These are phyloP conservation scores for Fregetta grallaria DNA, from an alignment of 2,113 vertebrate species.

Conservation along the genomic window DNA sequence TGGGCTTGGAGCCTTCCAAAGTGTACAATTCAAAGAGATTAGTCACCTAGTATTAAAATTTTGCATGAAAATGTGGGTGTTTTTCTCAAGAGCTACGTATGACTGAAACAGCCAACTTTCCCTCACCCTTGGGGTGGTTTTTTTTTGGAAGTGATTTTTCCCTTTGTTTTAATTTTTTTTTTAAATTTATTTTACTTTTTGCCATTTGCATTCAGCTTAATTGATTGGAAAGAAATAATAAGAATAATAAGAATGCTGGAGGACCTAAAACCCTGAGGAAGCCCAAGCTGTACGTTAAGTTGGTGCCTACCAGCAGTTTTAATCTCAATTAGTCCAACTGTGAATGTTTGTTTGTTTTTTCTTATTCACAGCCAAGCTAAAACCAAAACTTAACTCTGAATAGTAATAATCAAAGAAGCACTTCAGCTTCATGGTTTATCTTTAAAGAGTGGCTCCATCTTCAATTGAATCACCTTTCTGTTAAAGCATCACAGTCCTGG, in stretches of 20 bases:
- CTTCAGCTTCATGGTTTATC: conserved; percentile 39
- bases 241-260: neutral
- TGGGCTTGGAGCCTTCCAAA: neutral
- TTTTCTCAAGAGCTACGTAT: neutral
- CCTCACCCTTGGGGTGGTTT: neutral
- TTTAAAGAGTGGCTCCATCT: conserved; percentile 15
- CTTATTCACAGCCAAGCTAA: conserved; percentile 43
- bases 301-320: conserved; percentile 37
- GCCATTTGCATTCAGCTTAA: neutral
- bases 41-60: neutral
- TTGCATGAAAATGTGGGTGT: conserved; percentile 2
- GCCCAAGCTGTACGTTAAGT: neutral
- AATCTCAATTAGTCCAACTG: conserved; percentile 40
- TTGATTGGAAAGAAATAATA: conserved; percentile 29
- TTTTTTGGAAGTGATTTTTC: neutral
- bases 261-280: conserved; percentile 5
- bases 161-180: neutral
- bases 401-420: conserved; percentile 15
- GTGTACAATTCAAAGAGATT: neutral
- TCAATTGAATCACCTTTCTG: neutral
- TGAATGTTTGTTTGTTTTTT: conserved; percentile 36
- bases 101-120: neutral
- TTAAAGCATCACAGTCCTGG: neutral
- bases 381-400: conserved; percentile 51
- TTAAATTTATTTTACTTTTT: neutral